These are phyloP conservation scores for Plemyria rubiginata DNA, from an alignment of 2,888 invertebrate genomes.

Conservation along the genomic window DNA sequence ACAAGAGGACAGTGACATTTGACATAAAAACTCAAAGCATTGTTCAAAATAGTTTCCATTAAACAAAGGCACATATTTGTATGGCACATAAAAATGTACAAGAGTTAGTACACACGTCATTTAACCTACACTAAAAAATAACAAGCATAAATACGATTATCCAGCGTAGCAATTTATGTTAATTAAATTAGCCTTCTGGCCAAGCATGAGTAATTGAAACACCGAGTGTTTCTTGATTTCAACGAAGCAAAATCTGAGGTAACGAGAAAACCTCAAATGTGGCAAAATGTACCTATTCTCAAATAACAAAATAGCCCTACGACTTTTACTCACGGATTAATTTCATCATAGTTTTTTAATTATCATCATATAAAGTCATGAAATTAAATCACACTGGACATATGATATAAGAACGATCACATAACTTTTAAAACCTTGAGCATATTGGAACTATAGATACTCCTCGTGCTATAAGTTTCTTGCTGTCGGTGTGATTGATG, in stretches of 20 bases:
- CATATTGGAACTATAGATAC: too few species aligned
- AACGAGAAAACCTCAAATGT: too few species aligned
- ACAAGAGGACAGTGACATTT: conserved; percentile 35
- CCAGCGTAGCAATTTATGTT: conserved; percentile 66
- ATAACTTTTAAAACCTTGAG: too few species aligned
- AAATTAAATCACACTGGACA: too few species aligned
- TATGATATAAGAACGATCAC: too few species aligned
- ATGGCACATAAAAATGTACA: conserved; percentile 64
- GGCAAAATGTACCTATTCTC: too few species aligned
- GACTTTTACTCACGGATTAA: too few species aligned
- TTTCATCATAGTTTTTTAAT: too few species aligned
- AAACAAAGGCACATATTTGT: conserved; percentile 49
- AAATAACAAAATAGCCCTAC: too few species aligned
- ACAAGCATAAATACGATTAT: conserved; percentile 65
- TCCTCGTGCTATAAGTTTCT: too few species aligned
- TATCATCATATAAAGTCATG: too few species aligned
- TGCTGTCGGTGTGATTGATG: too few species aligned
- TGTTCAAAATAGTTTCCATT: conserved; percentile 45
- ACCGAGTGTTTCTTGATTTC: conserved; percentile 47
- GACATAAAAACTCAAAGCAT: conserved; percentile 32
- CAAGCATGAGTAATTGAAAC: conserved; percentile 47
- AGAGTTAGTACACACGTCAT: conserved; percentile 67
- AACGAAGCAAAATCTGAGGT: conserved; percentile 19
- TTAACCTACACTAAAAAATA: conserved; percentile 67
- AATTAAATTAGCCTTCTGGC: conserved; percentile 62